Evolutionary conservation across 2,888 invertebrate species (phyloP).

Genomic region (Drosophila buzzatii): DNA sequence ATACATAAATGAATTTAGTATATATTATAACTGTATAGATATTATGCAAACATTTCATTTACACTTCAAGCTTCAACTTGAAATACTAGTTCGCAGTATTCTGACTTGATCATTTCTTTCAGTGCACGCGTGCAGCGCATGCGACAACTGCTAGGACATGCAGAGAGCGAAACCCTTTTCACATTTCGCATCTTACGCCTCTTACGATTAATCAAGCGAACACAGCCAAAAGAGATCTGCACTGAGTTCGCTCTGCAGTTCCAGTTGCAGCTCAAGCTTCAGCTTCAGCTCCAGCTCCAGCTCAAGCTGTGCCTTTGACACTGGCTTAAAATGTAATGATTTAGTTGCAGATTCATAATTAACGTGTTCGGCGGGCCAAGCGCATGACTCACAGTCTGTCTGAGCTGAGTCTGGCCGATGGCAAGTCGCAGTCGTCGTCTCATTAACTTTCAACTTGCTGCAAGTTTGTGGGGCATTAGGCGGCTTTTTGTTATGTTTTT

Average conservation of each 20-base stretch:
- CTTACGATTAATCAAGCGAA: slow-evolving; percentile 80
- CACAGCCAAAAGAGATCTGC: slow-evolving; percentile 29
- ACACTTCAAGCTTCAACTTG: too few relatives aligned
- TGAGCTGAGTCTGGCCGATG: slow-evolving; percentile 28
- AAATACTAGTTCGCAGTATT: background rate
- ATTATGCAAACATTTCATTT: background rate
- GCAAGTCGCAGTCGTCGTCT: slow-evolving; percentile 69
- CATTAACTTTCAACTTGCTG: slow-evolving; percentile 66
- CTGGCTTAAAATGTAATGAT: slow-evolving; percentile 83
- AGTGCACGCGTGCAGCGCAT: slow-evolving; percentile 38
- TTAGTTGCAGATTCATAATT: slow-evolving; percentile 83
- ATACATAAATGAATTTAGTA: background rate
- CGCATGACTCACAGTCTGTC: slow-evolving; percentile 48
- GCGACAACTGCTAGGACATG: slow-evolving; percentile 47
- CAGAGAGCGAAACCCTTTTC: slow-evolving; percentile 37
- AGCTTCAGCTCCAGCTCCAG: slow-evolving; percentile 12
- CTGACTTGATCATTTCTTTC: background rate
- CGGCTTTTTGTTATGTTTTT: slow-evolving; percentile 54
- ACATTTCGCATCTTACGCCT: slow-evolving; percentile 40
- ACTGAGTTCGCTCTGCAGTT: background rate
- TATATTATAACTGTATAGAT: background rate
- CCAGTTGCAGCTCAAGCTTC: background rate
- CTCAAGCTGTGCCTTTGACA: slow-evolving; percentile 82
- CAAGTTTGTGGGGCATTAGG: slow-evolving; percentile 53
- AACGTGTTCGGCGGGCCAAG: slow-evolving; percentile 53